Percentiles rank a stretch among this genome's conserved stretches.
Evolutionary conservation across 1,140 invertebrate species (phyloP).

Genomic region (Megathymus violae): DNA sequence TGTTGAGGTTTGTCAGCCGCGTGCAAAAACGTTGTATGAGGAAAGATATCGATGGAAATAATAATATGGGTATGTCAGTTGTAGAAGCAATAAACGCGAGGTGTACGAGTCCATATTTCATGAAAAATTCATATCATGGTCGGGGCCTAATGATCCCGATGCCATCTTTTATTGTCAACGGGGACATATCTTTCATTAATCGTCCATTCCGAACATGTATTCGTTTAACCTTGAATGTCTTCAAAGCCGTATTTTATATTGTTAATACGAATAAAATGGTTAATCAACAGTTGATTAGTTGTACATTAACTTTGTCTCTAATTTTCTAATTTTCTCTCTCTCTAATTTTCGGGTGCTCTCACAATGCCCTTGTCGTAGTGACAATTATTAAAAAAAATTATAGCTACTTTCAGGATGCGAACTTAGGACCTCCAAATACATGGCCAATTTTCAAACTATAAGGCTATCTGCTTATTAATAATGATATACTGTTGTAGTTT

Average conservation of each 20-base stretch:
- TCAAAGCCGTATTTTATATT: neutral
- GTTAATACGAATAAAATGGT: too few species aligned
- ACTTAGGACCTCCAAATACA: too few species aligned
- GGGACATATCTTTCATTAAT: constrained; percentile 77
- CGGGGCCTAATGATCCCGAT: constrained; percentile 74
- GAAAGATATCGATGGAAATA: constrained; percentile 60
- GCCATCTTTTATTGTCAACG: constrained; percentile 74
- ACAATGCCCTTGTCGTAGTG: too few species aligned
- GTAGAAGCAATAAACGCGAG: constrained; percentile 58
- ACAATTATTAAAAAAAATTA: too few species aligned
- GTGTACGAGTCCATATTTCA: constrained; percentile 72
- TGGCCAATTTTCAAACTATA: too few species aligned
- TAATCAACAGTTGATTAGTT: too few species aligned
- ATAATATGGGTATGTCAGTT: constrained; percentile 51
- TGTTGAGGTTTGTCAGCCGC: constrained; percentile 47
- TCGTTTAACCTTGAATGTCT: constrained; percentile 24
- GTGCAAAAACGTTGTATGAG: constrained; percentile 60
- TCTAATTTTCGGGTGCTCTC: too few species aligned
- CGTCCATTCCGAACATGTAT: constrained; percentile 61
- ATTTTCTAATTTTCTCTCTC: too few species aligned
- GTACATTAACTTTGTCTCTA: too few species aligned
- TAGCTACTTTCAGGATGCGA: too few species aligned
- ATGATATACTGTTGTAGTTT: too few species aligned
- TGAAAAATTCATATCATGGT: constrained; percentile 80
- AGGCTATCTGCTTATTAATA: too few species aligned